Evolutionary conservation across 2,113 vertebrate species (phyloP).

Genomic region (Coturnix japonica): DNA sequence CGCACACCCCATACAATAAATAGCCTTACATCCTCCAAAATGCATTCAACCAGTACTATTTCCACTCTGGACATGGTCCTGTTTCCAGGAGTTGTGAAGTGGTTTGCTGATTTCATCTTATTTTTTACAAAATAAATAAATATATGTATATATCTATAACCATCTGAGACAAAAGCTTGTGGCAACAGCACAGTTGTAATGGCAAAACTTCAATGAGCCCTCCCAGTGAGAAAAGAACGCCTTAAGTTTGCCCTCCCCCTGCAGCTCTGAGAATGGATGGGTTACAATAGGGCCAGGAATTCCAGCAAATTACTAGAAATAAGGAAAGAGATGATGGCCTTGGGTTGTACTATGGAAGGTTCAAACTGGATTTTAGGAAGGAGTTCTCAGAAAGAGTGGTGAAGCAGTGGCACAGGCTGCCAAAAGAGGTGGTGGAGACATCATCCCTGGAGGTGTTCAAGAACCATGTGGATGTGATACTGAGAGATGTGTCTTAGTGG

Average conservation of each 20-base stretch:
- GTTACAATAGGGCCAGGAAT: background rate
- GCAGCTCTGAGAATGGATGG: background rate
- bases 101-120: background rate
- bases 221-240: background rate
- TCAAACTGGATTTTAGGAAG: background rate
- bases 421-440: background rate
- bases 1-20: background rate
- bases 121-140: background rate
- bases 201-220: background rate
- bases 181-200: background rate
- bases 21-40: background rate
- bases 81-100: background rate
- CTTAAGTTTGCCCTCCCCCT: background rate
- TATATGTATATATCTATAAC: background rate
- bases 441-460: background rate
- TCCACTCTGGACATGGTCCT: background rate
- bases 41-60: background rate
- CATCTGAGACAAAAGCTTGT: background rate
- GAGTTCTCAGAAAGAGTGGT: background rate
- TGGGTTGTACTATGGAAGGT: background rate
- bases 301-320: background rate
- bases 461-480: background rate
- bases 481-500: background rate
- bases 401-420: background rate
- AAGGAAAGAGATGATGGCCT: background rate